Evolutionary conservation across 2,113 vertebrate genomes (phyloP), one percentile per base, ranked within the genome.

Genomic region (Bos indicus): DNA sequence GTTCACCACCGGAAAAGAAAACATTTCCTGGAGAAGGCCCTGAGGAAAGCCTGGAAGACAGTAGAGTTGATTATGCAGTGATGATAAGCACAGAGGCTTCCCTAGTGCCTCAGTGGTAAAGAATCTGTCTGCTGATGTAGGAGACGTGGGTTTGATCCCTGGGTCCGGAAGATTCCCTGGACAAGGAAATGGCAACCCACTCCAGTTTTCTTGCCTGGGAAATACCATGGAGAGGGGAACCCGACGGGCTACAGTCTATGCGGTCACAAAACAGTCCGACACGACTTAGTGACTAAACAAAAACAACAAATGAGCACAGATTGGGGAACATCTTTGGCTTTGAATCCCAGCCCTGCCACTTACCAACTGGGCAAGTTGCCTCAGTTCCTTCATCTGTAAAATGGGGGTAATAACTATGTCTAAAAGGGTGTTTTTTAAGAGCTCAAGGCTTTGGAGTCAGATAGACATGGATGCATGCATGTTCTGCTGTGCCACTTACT

Each of bases 351-450:
- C 67, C 92, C 33, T 78, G 54, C 57, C 26, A 17, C 43, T 43
- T 62, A 60, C 14, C 54, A 62, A 80, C 54, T 52, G 59, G 46
- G 16, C 46, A 90, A 62, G 54, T 10, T 62, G 30, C 43, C 52
- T 86, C 60, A n/a, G 56, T 51, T 62, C 83, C 80, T 83, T 84
- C 62, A 36, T 48, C 88, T 57, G 40, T 59, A 83, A 94, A 97
- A 83, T 83, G 54, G 30, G 60, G 43, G 21, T 36, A 30, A 16
- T 14, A 88, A 83, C 26, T 57, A 62, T 48, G 36, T 40, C 36
- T 40, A 87, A 67, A 78, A 84, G 82, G n/a, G 8, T 33, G 46
- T 80, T 64, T 14, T 11, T 23, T 33, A 81, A 64, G 82, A 51
- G 6, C 43, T 30, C 30, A 62, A 40, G 33, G 23, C 81, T 90